phyloP scores from a whole-genome alignment of 2,888 invertebrate species.

The Bombylius discolor region DNA sequence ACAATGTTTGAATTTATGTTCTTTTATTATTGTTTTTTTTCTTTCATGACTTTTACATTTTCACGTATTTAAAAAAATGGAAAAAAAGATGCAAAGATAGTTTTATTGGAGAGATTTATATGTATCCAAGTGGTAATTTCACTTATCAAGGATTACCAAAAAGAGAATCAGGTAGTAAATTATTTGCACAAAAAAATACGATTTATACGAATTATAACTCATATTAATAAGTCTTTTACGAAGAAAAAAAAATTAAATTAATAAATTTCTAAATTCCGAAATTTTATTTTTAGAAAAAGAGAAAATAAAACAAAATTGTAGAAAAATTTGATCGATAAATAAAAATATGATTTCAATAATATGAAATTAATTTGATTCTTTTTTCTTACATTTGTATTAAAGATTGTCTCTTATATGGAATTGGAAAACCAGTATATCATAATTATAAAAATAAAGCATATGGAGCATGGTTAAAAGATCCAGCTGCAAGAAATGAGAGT shows the following conservation, averaged over 20 bases:
- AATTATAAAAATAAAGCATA: constrained; percentile 61
- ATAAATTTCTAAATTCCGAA: no score
- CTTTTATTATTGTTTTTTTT: not conserved
- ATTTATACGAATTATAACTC: no score
- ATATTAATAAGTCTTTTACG: no score
- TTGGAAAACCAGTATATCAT: constrained; percentile 88
- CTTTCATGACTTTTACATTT: not conserved
- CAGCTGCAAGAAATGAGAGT: constrained; percentile 29
- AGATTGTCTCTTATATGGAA: constrained; percentile 82
- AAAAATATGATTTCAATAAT: no score
- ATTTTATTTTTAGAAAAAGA: no score
- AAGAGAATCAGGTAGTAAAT: constrained; percentile 27
- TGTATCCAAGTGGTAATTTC: constrained; percentile 45
- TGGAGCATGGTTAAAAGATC: constrained; percentile 79
- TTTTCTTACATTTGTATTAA: constrained; percentile 8
- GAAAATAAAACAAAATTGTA: not conserved
- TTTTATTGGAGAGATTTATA: constrained; percentile 44
- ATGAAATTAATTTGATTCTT: no score
- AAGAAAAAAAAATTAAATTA: no score
- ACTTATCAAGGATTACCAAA: constrained; percentile 44
- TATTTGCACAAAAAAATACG: not conserved
- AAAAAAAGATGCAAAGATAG: constrained; percentile 42
- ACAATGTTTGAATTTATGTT: not conserved
- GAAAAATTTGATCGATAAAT: not conserved
- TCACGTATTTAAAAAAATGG: no score